Conservation (phyloP, 2,888 invertebrate genomes). For the Synanthedon vespiformis region DNA sequence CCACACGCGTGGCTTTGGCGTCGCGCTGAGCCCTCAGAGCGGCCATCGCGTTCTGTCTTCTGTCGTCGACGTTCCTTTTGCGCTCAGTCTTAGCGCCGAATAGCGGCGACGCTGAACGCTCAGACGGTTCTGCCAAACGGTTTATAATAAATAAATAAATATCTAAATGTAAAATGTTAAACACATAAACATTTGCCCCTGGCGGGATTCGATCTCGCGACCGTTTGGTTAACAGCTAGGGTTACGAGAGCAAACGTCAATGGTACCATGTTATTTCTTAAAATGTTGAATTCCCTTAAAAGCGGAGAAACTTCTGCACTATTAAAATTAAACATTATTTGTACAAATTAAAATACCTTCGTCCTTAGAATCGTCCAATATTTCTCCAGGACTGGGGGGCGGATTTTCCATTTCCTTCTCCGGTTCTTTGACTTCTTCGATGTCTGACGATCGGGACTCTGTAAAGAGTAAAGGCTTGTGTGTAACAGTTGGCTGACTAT, state of each 20-base stretch:
- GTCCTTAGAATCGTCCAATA: slow-evolving; percentile 50
- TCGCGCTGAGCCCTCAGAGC: slow-evolving; percentile 90
- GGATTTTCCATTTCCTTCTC: slow-evolving; percentile 41
- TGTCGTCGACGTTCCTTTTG: slow-evolving; percentile 92
- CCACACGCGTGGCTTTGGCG: slow-evolving; percentile 84
- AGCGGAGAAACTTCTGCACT: too few species aligned
- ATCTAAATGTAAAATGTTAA: too few species aligned
- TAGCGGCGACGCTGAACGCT: slow-evolving; percentile 52
- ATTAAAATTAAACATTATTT: too few species aligned
- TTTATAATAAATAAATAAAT: too few species aligned
- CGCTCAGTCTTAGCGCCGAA: slow-evolving; percentile 72
- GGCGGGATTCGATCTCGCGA: too few species aligned
- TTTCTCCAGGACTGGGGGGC: slow-evolving; percentile 54
- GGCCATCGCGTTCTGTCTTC: slow-evolving; percentile 94
- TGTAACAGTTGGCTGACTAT: too few species aligned
- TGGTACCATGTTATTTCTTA: too few species aligned
- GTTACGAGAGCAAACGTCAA: too few species aligned
- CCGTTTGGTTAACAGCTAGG: too few species aligned
- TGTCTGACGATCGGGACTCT: slow-evolving; percentile 26
- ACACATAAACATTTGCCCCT: too few species aligned
- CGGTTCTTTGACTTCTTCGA: slow-evolving; percentile 30
- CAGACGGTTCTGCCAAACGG: slow-evolving; percentile 20
- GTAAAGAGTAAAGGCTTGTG: slow-evolving; percentile 3
- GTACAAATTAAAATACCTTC: slow-evolving; percentile 21
- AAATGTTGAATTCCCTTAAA: too few species aligned